phyloP scores from a whole-genome alignment of 2,888 invertebrate species.

The Trilocha varians region DNA sequence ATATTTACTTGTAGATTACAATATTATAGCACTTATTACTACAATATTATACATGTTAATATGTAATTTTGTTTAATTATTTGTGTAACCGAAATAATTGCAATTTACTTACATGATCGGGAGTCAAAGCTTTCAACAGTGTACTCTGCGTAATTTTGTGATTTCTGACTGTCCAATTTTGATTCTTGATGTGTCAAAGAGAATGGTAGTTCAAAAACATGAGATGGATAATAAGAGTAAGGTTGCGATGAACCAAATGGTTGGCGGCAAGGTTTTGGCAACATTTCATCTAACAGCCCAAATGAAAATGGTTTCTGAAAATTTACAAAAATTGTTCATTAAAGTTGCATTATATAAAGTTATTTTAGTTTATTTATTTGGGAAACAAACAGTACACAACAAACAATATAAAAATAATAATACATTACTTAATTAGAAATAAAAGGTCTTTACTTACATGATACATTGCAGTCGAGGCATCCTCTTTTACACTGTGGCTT shows the following conservation, averaged over 20 bases:
- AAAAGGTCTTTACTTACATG: constrained; percentile 31
- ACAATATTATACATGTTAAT: too few relatives aligned
- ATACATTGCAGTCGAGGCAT: constrained; percentile 44
- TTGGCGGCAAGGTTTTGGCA: constrained; percentile 48
- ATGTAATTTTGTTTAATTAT: too few relatives aligned
- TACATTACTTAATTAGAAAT: background rate
- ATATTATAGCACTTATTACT: too few relatives aligned
- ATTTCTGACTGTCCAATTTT: constrained; percentile 24
- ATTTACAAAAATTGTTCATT: background rate
- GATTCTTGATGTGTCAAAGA: constrained; percentile 33
- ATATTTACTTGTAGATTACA: too few relatives aligned
- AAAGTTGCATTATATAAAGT: too few relatives aligned
- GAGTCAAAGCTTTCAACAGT: constrained; percentile 58
- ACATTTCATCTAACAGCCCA: constrained; percentile 57
- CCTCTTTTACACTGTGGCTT: constrained; percentile 39
- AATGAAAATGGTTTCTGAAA: constrained; percentile 65
- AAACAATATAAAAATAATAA: too few relatives aligned
- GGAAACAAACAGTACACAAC: too few relatives aligned
- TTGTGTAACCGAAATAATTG: background rate
- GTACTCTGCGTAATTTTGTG: constrained; percentile 44
- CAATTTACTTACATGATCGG: constrained; percentile 40
- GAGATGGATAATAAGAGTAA: constrained; percentile 56
- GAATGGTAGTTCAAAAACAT: constrained; percentile 61
- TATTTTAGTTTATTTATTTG: too few relatives aligned
- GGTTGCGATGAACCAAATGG: constrained; percentile 57